phyloP scores from a whole-genome alignment of 2,113 vertebrate genomes.

The Ophiodon elongatus region DNA sequence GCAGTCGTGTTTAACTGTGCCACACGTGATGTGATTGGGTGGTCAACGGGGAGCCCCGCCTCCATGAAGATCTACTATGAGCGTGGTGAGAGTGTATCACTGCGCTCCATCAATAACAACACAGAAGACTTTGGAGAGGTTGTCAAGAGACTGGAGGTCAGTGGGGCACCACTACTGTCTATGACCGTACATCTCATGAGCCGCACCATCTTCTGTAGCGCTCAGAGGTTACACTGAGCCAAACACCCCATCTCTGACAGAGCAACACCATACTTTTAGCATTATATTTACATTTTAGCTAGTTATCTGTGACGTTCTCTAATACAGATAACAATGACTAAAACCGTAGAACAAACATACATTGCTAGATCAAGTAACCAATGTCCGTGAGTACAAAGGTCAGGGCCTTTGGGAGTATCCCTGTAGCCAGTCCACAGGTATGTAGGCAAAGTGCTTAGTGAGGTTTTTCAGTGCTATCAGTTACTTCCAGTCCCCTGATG shows the following conservation, averaged over 20 bases:
- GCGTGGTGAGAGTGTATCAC: conserved; percentile 92
- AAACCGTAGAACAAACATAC: not conserved
- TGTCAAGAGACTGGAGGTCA: conserved; percentile 95
- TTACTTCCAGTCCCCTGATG: not conserved
- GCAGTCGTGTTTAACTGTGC: conserved; percentile 95
- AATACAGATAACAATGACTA: not conserved
- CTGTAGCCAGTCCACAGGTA: not conserved
- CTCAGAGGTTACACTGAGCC: conserved; percentile 2
- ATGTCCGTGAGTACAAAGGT: not conserved
- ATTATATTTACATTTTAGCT: conserved; percentile 4
- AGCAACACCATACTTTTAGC: conserved; percentile 8
- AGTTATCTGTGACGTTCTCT: not conserved
- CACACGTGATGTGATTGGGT: conserved; percentile 94
- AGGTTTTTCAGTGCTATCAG: not conserved
- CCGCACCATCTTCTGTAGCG: conserved; percentile 35
- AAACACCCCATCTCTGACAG: not conserved
- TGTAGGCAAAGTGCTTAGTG: not conserved
- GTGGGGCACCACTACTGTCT: conserved; percentile 58
- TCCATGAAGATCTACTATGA: conserved; percentile 96
- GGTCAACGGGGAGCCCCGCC: conserved; percentile 91
- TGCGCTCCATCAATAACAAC: conserved; percentile 92
- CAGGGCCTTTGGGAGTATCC: not conserved
- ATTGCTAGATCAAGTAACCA: conserved; percentile 1
- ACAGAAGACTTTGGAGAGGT: conserved; percentile 95
- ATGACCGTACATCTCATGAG: conserved; percentile 19